phyloP scores from a whole-genome alignment of 2,797 vertebrate species.

The Alcedo quadribrachys region DNA sequence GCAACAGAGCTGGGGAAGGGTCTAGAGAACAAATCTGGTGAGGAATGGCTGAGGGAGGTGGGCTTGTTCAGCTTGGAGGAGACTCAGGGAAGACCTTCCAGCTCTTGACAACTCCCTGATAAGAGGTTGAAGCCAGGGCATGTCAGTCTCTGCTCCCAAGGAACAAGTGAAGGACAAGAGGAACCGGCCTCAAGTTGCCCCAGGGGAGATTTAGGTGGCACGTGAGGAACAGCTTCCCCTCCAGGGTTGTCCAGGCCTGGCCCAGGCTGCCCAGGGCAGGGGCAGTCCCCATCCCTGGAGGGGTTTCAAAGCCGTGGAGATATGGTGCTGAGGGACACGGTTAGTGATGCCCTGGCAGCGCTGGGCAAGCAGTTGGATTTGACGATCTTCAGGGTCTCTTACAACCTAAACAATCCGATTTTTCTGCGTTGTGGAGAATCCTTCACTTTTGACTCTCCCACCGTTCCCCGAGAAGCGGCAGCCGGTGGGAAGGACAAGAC shows the following conservation, averaged over 20 bases:
- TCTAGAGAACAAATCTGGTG: not conserved
- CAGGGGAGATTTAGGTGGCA: not conserved
- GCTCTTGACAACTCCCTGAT: not conserved
- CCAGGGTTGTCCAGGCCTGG: no score
- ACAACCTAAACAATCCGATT: not conserved
- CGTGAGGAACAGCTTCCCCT: not conserved
- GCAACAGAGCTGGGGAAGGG: not conserved
- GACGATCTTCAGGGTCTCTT: no score
- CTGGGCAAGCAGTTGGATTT: not conserved
- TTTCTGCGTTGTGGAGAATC: not conserved
- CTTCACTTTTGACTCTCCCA: not conserved
- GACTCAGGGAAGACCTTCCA: not conserved
- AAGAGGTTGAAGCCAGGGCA: no score
- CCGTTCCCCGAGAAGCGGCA: accelerated
- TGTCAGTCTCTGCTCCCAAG: not conserved
- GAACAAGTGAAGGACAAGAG: not conserved
- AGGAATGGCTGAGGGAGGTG: not conserved
- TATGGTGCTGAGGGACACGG: not conserved
- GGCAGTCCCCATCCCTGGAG: not conserved
- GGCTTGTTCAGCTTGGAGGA: not conserved
- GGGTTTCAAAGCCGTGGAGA: no score
- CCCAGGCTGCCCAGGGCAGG: not conserved
- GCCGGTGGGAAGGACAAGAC: not conserved
- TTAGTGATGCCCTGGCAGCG: not conserved
- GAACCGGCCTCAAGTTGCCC: not conserved